These are phyloP conservation scores for Euschistus heros DNA, from an alignment of 1,140 invertebrate genomes.

Conservation along the genomic window DNA sequence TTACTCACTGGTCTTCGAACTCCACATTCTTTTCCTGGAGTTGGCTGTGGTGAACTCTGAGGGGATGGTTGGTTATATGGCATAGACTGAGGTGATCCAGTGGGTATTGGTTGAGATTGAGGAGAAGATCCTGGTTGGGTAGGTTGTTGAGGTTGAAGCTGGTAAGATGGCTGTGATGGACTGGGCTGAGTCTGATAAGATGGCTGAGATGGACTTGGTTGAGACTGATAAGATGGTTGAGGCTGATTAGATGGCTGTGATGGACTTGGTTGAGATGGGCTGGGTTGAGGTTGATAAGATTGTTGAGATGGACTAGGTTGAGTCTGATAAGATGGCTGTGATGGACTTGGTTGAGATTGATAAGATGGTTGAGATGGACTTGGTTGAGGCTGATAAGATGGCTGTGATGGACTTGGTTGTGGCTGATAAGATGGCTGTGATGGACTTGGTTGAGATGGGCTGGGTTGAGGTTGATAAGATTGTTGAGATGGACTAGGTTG, in stretches of 20 bases:
- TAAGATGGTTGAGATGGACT: conserved; percentile 3
- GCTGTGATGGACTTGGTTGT: conserved; percentile 25
- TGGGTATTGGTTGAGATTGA: not conserved
- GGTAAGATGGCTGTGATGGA: conserved; percentile 2
- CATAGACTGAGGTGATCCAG: not conserved
- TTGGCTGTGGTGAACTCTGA: not conserved
- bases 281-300: conserved; percentile 16
- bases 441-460: conserved; percentile 11
- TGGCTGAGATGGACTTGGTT: not conserved
- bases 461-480: conserved; percentile 20
- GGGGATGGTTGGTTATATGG: not conserved
- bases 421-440: conserved; percentile 29
- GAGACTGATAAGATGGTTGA: conserved; percentile 14
- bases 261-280: not conserved
- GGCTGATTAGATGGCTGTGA: conserved; percentile 19
- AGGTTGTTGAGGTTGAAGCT: conserved; percentile 19
- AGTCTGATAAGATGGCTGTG: conserved; percentile 12
- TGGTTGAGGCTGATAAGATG: conserved; percentile 7
- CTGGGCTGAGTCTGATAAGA: not conserved
- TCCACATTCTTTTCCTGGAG: conserved; percentile 35
- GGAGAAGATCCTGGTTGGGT: conserved; percentile 22
- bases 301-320: conserved; percentile 7
- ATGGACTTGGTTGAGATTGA: conserved; percentile 6
- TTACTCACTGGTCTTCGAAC: conserved; percentile 36
- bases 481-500: conserved; percentile 2